Base-by-base conservation (phyloP, 2,113 vertebrate genomes). In the Calonectris borealis region DNA sequence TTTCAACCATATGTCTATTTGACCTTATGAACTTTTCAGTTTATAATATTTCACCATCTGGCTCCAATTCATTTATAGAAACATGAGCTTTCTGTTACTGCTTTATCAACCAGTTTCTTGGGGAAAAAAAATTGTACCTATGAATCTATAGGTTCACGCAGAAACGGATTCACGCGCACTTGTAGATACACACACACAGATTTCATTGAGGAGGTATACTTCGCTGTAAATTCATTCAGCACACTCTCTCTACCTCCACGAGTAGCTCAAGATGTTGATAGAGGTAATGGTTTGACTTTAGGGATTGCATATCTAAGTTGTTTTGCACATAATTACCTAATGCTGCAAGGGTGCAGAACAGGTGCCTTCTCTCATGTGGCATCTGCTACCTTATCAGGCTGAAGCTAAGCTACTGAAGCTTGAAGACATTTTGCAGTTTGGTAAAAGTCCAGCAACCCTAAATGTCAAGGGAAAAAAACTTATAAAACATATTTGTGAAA, bases 31-130 rank as follows among this genome's bases (percentile, higher is more conserved):
- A 88, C 88, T 86, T 68, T 62, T 73, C 46, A 68, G n/a, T 87
- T 91, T 85, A 70, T 86, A 64, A 34, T 95, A 81, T 86, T 90
- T 92, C 55, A 81, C 76, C 76, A 90, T 60, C 83, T 94, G 90
- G 11, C 20, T 92, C 46, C 38, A 83, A 64, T 42, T 62, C 16
- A 83, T 69, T 96, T 68, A 46, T 11, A 24, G 22, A 92, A 86
- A 44, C 8, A 36, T 10, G 4, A 78, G 15, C 13, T 78, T 77
- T 83, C 75, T 54, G 5, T 64, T 82, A 24, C 8, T 29, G 48
- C 24, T 92, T 87, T 55, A 65, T 61, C 54, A 42, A 51, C 8
- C 40, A 42, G 15, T 82, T 90, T 90, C 42, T 88, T 62, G 61
- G 64, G 34, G 25, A 24, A 60, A 76, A 83, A 73, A 32, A 13